Evolutionary conservation across 2,888 invertebrate genomes (phyloP).

Genomic region (Sarcophaga caerulescens): DNA sequence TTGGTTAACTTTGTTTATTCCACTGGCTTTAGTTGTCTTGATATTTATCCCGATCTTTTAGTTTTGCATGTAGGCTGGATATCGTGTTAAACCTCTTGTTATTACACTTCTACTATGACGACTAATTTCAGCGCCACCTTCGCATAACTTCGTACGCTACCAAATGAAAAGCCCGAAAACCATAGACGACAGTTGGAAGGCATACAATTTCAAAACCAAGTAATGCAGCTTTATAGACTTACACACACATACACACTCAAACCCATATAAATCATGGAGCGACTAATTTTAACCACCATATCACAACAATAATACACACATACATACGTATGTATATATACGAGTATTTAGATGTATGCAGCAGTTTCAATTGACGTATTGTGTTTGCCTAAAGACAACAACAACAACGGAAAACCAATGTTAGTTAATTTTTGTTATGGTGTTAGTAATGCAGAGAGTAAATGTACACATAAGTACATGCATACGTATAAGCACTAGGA

Average conservation of each 20-base stretch:
- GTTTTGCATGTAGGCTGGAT: too few species aligned
- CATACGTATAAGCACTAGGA: conserved; percentile 3
- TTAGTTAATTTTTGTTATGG: background rate
- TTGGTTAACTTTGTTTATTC: too few species aligned
- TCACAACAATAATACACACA: conserved; percentile 28
- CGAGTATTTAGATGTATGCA: too few species aligned
- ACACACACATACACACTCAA: background rate
- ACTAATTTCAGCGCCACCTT: too few species aligned
- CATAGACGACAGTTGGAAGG: background rate
- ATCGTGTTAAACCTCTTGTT: too few species aligned
- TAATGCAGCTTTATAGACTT: too few species aligned
- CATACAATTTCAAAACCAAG: background rate
- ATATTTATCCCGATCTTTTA: too few species aligned
- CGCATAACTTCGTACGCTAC: too few species aligned
- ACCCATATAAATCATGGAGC: conserved; percentile 23
- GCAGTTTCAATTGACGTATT: background rate
- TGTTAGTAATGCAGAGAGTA: background rate
- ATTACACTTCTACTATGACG: too few species aligned
- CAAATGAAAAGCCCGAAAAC: background rate
- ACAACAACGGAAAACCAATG: background rate
- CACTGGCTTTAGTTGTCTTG: too few species aligned
- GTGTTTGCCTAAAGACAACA: conserved; percentile 30
- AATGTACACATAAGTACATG: conserved; percentile 11
- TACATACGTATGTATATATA: background rate
- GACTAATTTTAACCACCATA: conserved; percentile 54